Evolutionary conservation across 2,888 invertebrate genomes (phyloP), one percentile per base, ranked within the genome.

Genomic region (Zootermopsis nevadensis): DNA sequence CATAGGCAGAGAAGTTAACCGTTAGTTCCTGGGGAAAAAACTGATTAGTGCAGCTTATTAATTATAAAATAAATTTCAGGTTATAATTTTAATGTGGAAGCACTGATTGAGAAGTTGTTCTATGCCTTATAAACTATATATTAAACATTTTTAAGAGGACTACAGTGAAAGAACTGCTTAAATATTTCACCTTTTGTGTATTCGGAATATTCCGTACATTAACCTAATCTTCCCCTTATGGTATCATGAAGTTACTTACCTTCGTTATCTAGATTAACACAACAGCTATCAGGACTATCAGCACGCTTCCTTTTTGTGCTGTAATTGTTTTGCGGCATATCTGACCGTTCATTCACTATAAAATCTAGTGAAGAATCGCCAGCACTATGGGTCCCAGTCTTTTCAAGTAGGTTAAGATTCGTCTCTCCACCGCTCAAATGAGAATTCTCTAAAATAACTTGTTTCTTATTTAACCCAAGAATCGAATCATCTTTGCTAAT

Each of bases 301-400:
- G 69, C 81, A n/a, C 48, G 30, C 33, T 74, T 74, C 48, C 33
- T 69, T 42, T 81, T 81, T 48, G 48, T 15, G 72, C 81, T 81
- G n/a, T 53, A 24, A 76, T 6, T 72, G 19, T 53, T n/a, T 53
- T n/a, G 19, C 2, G 31, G 35, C 27, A 38, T 10, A 42, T 42
- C 30, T 72, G 48, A 31, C n/a, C 27, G 30, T 55, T 82, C 82
- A 76, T 76, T 82, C 7, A 31, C 27, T 27, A 82, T 82, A 33
- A 82, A 82, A 82, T 82, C 82, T 38, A 30, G 53, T 8, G 82
- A 81, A 6, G 77, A 79, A 33, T 15, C 33, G n/a, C 31, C 55
- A 30, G 77, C 38, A 79, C n/a, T 42, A 1, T n/a, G n/a, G 4
- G 53, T 7, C 31, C 3, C 77, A 38, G 74, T n/a, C n/a, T 77